phyloP scores from a whole-genome alignment of 2,113 vertebrate species.

The Spea multiplicata region DNA sequence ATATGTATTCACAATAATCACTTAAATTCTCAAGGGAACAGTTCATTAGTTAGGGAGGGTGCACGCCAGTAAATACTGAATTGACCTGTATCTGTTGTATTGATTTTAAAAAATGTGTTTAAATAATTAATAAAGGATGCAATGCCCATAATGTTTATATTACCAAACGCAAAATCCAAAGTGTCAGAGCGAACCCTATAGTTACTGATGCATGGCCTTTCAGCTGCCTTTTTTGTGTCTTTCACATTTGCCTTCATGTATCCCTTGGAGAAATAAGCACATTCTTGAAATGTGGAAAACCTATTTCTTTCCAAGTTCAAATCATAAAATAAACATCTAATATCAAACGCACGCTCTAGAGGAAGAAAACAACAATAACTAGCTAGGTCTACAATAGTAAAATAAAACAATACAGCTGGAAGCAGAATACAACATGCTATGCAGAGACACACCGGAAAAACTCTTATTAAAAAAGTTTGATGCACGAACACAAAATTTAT shows the following conservation, averaged over 20 bases:
- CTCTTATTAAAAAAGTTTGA: neutral
- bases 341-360: neutral
- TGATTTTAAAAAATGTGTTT: no score
- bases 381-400: neutral
- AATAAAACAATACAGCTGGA: neutral
- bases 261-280: neutral
- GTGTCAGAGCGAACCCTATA: no score
- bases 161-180: no score
- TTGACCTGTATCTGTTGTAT: no score
- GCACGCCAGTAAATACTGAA: no score
- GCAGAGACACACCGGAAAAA: neutral
- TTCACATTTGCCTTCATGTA: neutral
- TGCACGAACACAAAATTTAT: neutral
- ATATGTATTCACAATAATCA: no score
- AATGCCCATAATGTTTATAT: no score
- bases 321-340: conserved; percentile 21
- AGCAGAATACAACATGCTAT: neutral
- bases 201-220: no score
- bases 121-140: no score
- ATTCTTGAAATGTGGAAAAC: neutral
- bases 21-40: no score
- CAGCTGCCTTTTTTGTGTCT: neutral
- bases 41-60: no score
- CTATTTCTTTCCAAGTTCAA: neutral
- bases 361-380: neutral